Evolutionary conservation across 2,888 invertebrate genomes (phyloP), one percentile per base, ranked within the genome.

Genomic region (Drosophila affinis): DNA sequence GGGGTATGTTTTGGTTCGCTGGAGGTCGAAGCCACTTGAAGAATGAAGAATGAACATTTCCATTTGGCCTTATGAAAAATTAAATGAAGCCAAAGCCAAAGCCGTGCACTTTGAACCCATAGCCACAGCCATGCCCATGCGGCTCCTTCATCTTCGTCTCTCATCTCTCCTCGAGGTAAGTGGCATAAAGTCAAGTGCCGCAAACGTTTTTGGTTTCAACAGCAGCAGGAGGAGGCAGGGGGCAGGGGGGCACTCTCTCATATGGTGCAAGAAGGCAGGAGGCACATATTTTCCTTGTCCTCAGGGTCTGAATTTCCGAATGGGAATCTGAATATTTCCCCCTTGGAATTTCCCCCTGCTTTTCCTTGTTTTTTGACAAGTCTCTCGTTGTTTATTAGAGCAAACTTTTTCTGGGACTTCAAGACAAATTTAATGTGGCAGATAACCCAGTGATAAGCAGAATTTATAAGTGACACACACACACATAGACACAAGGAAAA

Each of bases 11-110:
- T 60, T 48, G 48, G 59, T 45, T 71, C 18, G 44, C 54, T 53
- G 18, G 45, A 45, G 69, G 49, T 68, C 69, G 69, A 46, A 62
- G 76, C 47, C 84, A 87, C 84, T 81, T 80, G 68, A 76, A 72
- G 72, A 71, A 63, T 71, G 58, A 62, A 73, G 39, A 39, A 39
- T n/a, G 39, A 39, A 39, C n/a, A 81, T 78, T 85, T 81, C 78
- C 86, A 85, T 79, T 87, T 81, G 85, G 77, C 63, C 70, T 79
- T 78, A 82, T 88, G 77, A 86, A 87, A 39, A 82, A 76, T 86
- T 85, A 78, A 70, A 83, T 83, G 85, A 85, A 70, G 78, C 74
- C 52, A 71, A 73, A 65, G 78, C 65, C 76, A 71, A 73, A 65
- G 78, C 65, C 76, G 60, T 58, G 65, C 73, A 68, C 62, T 70